A percentile compares a stretch with the other conserved stretches of the same genome.
Conservation (phyloP, 2,888 invertebrate genomes). For the Metallyticus violacea region DNA sequence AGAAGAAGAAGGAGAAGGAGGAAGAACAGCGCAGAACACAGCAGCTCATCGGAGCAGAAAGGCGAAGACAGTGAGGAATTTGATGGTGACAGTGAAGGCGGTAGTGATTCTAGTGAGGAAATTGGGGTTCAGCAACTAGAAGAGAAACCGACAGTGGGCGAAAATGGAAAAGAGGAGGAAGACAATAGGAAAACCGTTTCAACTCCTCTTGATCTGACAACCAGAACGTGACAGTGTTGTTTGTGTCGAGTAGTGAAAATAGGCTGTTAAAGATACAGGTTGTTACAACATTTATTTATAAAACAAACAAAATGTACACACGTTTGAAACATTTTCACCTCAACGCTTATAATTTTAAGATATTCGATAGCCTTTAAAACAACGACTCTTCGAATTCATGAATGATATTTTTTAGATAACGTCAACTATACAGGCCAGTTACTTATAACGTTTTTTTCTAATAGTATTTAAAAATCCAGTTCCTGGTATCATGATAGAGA, state of each 20-base stretch:
- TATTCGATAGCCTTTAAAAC: neutral
- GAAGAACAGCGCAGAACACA: neutral
- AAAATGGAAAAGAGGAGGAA: slow-evolving; percentile 40
- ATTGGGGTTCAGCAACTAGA: neutral
- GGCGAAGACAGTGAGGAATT: slow-evolving; percentile 49
- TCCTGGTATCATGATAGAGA: too few species aligned
- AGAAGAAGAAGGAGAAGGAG: neutral
- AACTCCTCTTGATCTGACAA: slow-evolving; percentile 29
- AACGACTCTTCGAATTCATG: too few species aligned
- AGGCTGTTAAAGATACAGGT: neutral
- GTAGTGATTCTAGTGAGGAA: slow-evolving; percentile 38
- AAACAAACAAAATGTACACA: neutral
- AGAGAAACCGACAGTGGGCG: slow-evolving; percentile 45
- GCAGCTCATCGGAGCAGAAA: neutral
- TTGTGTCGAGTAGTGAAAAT: neutral
- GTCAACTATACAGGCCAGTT: too few species aligned
- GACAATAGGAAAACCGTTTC: slow-evolving; percentile 13
- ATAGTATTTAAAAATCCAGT: too few species aligned
- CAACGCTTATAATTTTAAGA: neutral
- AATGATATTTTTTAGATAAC: too few species aligned
- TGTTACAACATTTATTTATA: neutral
- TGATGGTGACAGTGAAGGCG: slow-evolving; percentile 44
- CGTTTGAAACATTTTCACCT: neutral
- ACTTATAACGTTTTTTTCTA: too few species aligned
- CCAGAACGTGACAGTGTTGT: slow-evolving; percentile 18